Base-by-base conservation (phyloP, 2,113 vertebrate species). In the Clarias magur region DNA sequence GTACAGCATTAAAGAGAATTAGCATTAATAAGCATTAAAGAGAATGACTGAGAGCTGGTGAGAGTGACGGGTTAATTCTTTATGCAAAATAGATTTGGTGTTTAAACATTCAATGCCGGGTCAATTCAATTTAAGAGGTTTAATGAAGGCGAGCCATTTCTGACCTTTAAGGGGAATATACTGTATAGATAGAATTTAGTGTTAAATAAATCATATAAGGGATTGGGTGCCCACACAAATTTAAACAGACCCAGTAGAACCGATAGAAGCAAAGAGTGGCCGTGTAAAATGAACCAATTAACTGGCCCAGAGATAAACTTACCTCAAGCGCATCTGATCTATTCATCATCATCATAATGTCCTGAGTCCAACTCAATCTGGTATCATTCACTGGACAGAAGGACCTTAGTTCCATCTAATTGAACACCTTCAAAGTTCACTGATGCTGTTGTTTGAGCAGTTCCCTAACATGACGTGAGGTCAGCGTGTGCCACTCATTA, bases 401-500 rank as follows among this genome's bases (percentile, higher is more conserved):
- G 88, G 86, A 56, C 84, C 59, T 89, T 87, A 88, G 60, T 89
- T 89, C 90, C 87, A 91, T 82, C 86, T 91, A 91, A 91, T 88
- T 89, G 81, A 89, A 80, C 86, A 84, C 78, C 88, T 89, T 89
- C 88, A 91, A 88, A 89, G 76, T 89, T 91, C 76, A 75, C 54
- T 60, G 73, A 86, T 86, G 88, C 78, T 89, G 80, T 90, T 89
- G 84, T 88, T 84, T 85, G 83, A 83, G 89, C 57, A 76, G 83
- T 90, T 89, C 76, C 27, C 87, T 68, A 57, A 86, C 82, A 83
- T 91, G 87, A 86, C 79, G 80, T 85, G 87, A 88, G 86, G 84
- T 86, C 86, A 87, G 88, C 87, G 87, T 88, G 89, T 91, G 90
- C 73, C 89, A 82, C 87, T 89, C 81, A 91, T 91, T 90, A 91